Evolutionary conservation across 2,113 vertebrate genomes (phyloP).

Genomic region (Megaceryle torquata): DNA sequence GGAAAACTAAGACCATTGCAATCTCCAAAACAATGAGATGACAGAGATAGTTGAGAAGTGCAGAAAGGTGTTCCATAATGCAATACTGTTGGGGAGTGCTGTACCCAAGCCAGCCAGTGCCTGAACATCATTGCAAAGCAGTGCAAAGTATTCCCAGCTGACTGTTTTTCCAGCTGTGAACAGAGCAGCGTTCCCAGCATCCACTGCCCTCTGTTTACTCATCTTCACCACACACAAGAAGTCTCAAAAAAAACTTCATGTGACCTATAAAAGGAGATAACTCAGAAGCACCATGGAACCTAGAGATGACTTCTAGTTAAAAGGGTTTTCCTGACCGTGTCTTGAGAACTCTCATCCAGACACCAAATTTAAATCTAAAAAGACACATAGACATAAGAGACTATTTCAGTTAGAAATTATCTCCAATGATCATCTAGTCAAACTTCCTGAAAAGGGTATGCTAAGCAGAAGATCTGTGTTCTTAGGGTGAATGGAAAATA

Average conservation of each 20-base stretch:
- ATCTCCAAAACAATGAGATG: not conserved
- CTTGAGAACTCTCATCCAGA: not conserved
- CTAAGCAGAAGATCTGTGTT: not conserved
- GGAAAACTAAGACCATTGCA: not conserved
- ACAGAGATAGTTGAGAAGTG: not conserved
- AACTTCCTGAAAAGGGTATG: not conserved
- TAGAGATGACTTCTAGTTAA: not conserved
- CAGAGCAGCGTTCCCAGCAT: not conserved
- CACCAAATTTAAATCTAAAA: not conserved
- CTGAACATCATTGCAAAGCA: not conserved
- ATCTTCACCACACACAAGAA: not conserved
- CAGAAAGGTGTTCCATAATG: not conserved
- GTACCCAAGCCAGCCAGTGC: no score
- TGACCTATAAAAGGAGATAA: not conserved
- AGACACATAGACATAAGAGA: not conserved
- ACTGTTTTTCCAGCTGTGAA: not conserved
- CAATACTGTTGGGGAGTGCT: not conserved
- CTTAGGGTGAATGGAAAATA: not conserved
- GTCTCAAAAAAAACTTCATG: not conserved
- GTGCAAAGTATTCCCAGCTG: not conserved
- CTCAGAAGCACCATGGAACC: not conserved
- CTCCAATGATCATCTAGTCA: fast-evolving
- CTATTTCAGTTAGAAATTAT: not conserved
- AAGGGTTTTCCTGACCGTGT: not conserved
- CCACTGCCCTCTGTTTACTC: not conserved